A percentile compares a stretch with the other conserved stretches of the same genome.
These are phyloP conservation scores for Ashinkailepas kermadecensis DNA, from an alignment of 2,888 invertebrate genomes.

Conservation along the genomic window DNA sequence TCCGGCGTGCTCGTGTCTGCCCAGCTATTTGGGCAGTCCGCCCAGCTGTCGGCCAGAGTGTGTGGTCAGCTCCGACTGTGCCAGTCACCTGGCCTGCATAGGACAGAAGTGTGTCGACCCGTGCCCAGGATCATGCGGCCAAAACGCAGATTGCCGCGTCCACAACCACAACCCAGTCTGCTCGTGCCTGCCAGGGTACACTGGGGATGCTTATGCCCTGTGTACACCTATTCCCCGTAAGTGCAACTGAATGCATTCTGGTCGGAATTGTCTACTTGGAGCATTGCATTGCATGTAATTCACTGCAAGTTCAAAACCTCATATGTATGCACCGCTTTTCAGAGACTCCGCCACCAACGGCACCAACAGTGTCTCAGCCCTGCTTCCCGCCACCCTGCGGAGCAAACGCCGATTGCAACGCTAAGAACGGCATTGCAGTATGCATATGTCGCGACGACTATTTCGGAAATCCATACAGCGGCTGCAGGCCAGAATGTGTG, in stretches of 20 bases:
- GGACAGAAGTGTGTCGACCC: conserved; percentile 54
- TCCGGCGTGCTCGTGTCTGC: conserved; percentile 62
- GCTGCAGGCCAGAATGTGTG: conserved; percentile 76
- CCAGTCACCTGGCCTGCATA: conserved; percentile 62
- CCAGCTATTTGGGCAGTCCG: conserved; percentile 65
- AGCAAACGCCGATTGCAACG: conserved; percentile 70
- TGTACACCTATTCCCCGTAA: neutral
- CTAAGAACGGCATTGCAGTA: conserved; percentile 49
- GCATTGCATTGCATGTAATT: too few relatives aligned
- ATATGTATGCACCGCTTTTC: neutral
- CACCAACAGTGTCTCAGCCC: conserved; percentile 42
- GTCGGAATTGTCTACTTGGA: too few relatives aligned
- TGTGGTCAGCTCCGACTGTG: conserved; percentile 60
- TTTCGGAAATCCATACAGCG: conserved; percentile 66
- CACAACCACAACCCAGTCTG: conserved; percentile 63
- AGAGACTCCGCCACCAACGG: neutral
- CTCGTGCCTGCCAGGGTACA: conserved; percentile 59
- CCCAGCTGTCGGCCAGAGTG: conserved; percentile 64
- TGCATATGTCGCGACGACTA: conserved; percentile 27
- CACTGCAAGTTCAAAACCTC: too few relatives aligned
- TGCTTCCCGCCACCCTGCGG: conserved; percentile 75
- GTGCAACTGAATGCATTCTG: neutral
- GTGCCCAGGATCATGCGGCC: conserved; percentile 51
- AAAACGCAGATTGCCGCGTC: conserved; percentile 62
- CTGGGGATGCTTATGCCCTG: conserved; percentile 57